Evolutionary conservation across 2,113 vertebrate species (phyloP).

Genomic region (Sphyrna mokarran): DNA sequence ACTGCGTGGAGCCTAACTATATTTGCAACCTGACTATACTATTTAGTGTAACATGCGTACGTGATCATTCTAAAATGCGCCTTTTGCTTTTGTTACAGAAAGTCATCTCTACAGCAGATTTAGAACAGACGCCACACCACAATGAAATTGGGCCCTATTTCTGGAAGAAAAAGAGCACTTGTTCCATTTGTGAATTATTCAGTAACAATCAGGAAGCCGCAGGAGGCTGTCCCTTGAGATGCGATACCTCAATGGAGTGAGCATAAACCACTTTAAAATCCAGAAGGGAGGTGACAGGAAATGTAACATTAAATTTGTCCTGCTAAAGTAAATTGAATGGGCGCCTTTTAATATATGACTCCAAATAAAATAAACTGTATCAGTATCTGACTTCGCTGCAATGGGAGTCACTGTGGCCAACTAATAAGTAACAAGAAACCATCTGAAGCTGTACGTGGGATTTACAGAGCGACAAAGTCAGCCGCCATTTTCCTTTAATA

Average conservation of each 20-base stretch:
- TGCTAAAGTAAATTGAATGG: slow-evolving; percentile 31
- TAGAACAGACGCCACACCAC: slow-evolving; percentile 9
- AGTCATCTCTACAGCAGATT: slow-evolving; percentile 15
- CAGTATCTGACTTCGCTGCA: not conserved
- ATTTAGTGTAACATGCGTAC: not conserved
- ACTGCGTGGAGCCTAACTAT: not conserved
- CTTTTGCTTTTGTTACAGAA: not conserved
- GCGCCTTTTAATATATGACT: slow-evolving; percentile 34
- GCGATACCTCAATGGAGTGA: slow-evolving; percentile 8
- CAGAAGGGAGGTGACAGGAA: slow-evolving; percentile 33
- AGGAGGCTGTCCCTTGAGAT: not conserved
- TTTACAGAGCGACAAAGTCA: slow-evolving; percentile 2
- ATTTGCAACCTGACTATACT: not conserved
- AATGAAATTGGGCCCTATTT: slow-evolving; percentile 15
- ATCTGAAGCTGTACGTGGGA: not conserved
- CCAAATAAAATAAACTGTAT: slow-evolving; percentile 20
- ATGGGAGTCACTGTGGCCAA: slow-evolving; percentile 13
- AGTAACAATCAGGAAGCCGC: not conserved
- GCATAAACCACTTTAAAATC: slow-evolving; percentile 22
- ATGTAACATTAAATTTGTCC: slow-evolving; percentile 35
- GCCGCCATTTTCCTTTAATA: slow-evolving; percentile 20
- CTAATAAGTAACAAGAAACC: slow-evolving; percentile 27
- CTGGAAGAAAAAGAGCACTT: not conserved
- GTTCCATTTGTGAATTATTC: slow-evolving; percentile 4
- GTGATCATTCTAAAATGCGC: not conserved